Percentiles rank a stretch among this genome's conserved stretches.
Evolutionary conservation across 2,113 vertebrate species (phyloP).

Genomic region (Stigmatopora argus): DNA sequence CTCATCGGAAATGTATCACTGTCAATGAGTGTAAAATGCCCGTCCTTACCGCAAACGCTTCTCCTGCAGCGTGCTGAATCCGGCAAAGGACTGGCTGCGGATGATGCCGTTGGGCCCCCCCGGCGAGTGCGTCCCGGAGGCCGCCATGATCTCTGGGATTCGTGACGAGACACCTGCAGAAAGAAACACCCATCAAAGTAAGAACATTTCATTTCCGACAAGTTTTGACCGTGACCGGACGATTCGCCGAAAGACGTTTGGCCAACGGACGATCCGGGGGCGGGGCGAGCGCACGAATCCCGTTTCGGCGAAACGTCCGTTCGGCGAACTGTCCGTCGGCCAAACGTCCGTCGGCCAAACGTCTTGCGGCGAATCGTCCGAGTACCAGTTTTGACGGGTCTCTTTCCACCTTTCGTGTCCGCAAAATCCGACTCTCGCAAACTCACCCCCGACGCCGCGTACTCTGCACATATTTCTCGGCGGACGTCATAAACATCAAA

Average conservation of each 20-base stretch:
- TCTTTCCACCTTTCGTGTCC: constrained; percentile 7
- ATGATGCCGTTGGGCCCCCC: constrained; percentile 97
- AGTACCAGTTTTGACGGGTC: constrained; percentile 1
- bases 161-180: constrained; percentile 81
- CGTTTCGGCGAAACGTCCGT: too few relatives aligned
- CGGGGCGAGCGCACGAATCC: too few relatives aligned
- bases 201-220: constrained; percentile 16
- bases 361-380: too few relatives aligned
- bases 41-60: constrained; percentile 82
- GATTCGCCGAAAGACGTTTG: too few relatives aligned
- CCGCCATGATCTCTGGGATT: constrained; percentile 90
- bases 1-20: too few relatives aligned
- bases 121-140: constrained; percentile 88
- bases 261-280: too few relatives aligned
- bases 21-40: too few relatives aligned
- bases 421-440: constrained; percentile 9
- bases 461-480: constrained; percentile 12
- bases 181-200: constrained; percentile 20
- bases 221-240: too few relatives aligned
- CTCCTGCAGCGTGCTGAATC: constrained; percentile 94
- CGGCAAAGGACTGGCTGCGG: constrained; percentile 94
- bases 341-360: too few relatives aligned
- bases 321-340: too few relatives aligned
- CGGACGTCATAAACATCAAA: constrained; percentile 2
- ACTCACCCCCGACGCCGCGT: constrained; percentile 8